phyloP scores from a whole-genome alignment of 2,797 vertebrate genomes.

The Hephaestus fuliginosus region DNA sequence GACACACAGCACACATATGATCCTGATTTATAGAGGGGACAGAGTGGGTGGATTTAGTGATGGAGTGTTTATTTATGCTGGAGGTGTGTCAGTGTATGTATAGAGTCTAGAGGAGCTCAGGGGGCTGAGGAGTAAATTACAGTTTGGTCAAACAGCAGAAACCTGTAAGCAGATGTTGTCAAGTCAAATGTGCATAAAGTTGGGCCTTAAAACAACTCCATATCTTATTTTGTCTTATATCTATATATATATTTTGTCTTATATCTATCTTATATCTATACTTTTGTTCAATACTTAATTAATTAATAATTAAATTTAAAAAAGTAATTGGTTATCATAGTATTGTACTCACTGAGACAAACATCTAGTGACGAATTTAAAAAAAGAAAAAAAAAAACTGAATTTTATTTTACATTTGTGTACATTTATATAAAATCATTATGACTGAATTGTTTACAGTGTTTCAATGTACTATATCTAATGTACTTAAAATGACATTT shows the following conservation, averaged over 20 bases:
- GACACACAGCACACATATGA: conserved; percentile 5
- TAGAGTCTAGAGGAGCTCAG: not conserved
- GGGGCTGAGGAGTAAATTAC: conserved; percentile 4
- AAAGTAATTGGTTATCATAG: not conserved
- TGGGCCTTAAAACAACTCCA: not conserved
- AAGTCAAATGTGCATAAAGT: not conserved
- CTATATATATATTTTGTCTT: no score
- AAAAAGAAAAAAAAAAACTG: not conserved
- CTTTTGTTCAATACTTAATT: not conserved
- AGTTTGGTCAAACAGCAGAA: conserved; percentile 34
- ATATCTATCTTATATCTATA: not conserved
- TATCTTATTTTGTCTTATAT: not conserved
- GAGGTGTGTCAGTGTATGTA: conserved; percentile 24
- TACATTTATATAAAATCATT: not conserved
- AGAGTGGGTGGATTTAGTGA: conserved; percentile 28
- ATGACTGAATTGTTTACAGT: not conserved
- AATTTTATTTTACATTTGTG: not conserved
- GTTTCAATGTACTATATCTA: not conserved
- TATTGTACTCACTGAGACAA: no score
- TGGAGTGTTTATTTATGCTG: conserved; percentile 28
- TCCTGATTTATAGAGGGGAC: conserved; percentile 27
- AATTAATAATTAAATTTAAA: not conserved
- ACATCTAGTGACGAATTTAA: no score
- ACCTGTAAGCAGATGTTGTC: conserved; percentile 2
- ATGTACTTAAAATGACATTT: not conserved